phyloP scores from a whole-genome alignment of 2,797 vertebrate genomes.

The Coluber constrictor region DNA sequence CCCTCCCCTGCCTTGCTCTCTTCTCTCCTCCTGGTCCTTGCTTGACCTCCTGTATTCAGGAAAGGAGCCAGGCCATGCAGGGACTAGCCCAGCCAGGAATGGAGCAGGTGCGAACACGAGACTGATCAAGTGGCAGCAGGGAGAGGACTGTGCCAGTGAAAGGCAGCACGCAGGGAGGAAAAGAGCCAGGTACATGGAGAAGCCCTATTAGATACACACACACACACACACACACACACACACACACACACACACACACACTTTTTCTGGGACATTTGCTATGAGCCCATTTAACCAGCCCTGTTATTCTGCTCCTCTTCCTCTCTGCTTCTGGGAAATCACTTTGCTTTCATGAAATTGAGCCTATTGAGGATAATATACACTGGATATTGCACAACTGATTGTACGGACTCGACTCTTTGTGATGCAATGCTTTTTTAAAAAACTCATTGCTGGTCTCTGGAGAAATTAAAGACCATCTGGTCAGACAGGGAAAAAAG shows the following conservation, averaged over 20 bases:
- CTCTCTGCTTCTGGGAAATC: not conserved
- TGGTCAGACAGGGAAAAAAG: not conserved
- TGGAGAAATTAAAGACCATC: not conserved
- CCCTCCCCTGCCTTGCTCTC: not conserved
- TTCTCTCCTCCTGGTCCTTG: not conserved
- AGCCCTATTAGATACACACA: not conserved
- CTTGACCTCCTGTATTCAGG: not conserved
- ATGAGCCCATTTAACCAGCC: not conserved
- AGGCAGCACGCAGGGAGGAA: not conserved
- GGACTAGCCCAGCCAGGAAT: not conserved
- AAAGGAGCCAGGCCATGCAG: not conserved
- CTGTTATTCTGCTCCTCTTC: not conserved
- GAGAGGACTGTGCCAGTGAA: not conserved
- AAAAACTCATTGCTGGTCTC: not conserved
- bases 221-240: not conserved
- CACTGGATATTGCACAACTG: not conserved
- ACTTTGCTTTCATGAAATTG: not conserved
- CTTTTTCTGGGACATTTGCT: not conserved
- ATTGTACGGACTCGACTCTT: not conserved
- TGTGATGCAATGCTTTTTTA: not conserved
- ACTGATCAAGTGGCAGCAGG: not conserved
- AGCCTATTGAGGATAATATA: not conserved
- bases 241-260: not conserved
- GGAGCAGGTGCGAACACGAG: not conserved
- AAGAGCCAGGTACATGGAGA: not conserved